Evolutionary conservation across 2,797 vertebrate genomes (phyloP), one percentile per base, ranked within the genome.

Genomic region (Emys orbicularis): DNA sequence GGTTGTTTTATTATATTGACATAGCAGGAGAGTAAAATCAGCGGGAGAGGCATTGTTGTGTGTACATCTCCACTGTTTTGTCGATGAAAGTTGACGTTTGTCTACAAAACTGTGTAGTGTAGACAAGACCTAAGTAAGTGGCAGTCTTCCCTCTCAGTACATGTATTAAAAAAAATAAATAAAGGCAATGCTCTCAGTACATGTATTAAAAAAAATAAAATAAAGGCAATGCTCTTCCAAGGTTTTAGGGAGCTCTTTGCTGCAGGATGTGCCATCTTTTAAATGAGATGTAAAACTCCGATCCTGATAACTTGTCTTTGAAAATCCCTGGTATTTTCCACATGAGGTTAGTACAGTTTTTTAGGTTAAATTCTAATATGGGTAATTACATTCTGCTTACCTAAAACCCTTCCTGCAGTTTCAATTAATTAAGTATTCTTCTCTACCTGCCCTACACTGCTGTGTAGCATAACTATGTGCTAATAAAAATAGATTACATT

Each of bases 351-450:
- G 90, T 31, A 84, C 81, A 79, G 86, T 86, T 95, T 56, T 88
- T 79, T n/a, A 86, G 53, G 86, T 12, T 50, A 82, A 81, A 5
- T 82, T 90, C 57, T 90, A 50, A 54, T 88, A 86, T 1, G 2
- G 29, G 25, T 94, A 87, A 88, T 93, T 96, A 68, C 23, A n/a
- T 90, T 86, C 53, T 88, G 37, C 12, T 79, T 90, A 37, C 65
- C 82, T 79, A 59, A 81, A 91, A 54, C 29, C 74, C n/a, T 5
- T 86, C 8, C 7, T 81, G 49, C 65, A 94, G 53, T 68, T 91
- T 93, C 82, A 68, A 34, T 79, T 95, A 84, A 93, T 93, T 93
- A 90, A 88, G 65, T 79, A 90, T 92, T 90, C 83, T 3, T 79
- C 23, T 25, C 27, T 91, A 8, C 83, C 91, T 88, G n/a, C 93